Evolutionary conservation across 2,113 vertebrate genomes (phyloP).

Genomic region (Dicaeum eximium): DNA sequence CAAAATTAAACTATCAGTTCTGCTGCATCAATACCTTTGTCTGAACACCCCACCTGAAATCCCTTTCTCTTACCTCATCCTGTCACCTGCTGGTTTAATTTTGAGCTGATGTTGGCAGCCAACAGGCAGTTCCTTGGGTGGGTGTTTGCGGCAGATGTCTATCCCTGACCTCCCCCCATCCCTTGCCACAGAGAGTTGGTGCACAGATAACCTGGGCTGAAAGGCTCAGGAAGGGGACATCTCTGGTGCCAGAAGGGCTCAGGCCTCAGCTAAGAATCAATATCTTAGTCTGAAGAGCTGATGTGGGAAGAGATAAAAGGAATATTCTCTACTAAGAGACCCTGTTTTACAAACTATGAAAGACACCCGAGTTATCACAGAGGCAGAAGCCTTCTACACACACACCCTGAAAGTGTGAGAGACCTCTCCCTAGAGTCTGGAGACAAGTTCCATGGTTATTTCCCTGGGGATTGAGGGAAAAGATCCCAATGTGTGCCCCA

Average conservation of each 20-base stretch:
- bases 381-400: neutral
- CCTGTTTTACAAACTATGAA: neutral
- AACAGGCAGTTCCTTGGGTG: neutral
- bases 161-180: too few species aligned
- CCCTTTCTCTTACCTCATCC: neutral
- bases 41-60: neutral
- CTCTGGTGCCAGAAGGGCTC: neutral
- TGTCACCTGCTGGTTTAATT: neutral
- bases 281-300: neutral
- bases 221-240: neutral
- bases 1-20: neutral
- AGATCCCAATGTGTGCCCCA: neutral
- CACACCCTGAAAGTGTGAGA: neutral
- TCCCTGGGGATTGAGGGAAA: neutral
- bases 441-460: neutral
- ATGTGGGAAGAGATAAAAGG: neutral
- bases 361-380: neutral
- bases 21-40: neutral
- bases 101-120: neutral
- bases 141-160: neutral
- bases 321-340: neutral
- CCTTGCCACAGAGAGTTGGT: neutral
- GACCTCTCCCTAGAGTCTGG: neutral
- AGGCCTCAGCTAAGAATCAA: neutral
- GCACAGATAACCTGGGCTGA: neutral